These are phyloP conservation scores for Pristiophorus japonicus DNA, from an alignment of 2,113 vertebrate species.

Conservation along the genomic window DNA sequence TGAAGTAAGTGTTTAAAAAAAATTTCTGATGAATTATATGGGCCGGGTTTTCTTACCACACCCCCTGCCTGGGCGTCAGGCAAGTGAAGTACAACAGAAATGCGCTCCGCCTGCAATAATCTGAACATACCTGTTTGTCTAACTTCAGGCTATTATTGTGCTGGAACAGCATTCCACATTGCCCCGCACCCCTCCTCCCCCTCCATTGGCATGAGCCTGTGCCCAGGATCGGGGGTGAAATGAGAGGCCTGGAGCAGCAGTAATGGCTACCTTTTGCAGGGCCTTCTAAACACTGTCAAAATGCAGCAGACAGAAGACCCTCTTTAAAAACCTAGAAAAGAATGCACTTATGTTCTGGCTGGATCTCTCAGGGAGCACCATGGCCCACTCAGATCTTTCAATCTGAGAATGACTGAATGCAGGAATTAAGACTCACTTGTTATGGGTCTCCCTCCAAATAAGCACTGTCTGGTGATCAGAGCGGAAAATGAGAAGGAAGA, in stretches of 20 bases:
- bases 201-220: background rate
- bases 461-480: background rate
- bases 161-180: background rate
- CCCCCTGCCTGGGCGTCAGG: background rate
- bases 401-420: background rate
- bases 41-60: background rate
- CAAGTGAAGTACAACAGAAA: background rate
- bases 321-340: background rate
- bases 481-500: background rate
- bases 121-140: background rate
- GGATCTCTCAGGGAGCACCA: background rate
- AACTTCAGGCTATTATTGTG: background rate
- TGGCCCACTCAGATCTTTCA: background rate
- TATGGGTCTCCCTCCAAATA: background rate
- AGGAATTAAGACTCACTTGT: background rate
- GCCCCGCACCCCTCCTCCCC: too few relatives aligned
- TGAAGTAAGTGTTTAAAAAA: constrained; percentile 1
- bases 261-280: background rate
- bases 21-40: background rate
- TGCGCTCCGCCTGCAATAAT: background rate
- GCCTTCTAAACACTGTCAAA: background rate
- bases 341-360: background rate
- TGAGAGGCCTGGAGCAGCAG: too few relatives aligned
- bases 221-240: background rate
- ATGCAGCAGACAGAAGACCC: background rate